Evolutionary conservation across 2,888 invertebrate genomes (phyloP), one percentile per base, ranked within the genome.

Genomic region (Lottia gigantea): DNA sequence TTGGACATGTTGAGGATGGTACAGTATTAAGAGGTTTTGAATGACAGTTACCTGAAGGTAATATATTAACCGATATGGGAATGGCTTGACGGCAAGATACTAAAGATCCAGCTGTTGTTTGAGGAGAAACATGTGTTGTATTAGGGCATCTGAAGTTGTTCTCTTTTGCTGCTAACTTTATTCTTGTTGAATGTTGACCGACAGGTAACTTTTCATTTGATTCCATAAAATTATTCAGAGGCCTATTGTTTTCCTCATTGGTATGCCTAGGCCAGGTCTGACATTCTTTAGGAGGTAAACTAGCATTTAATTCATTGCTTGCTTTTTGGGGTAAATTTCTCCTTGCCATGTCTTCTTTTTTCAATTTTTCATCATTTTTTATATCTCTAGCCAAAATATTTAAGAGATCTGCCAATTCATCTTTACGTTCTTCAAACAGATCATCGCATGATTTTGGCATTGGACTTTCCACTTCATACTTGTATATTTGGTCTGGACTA

Each of bases 371-470:
- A 23, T 55, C 55, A 40, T 40, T 40, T 14, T 23, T 55, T 23
- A 55, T 23, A 55, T 55, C 55, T 23, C 23, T 55, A 23, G 55
- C 55, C 55, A 55, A 19, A 55, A 55, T 23, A 55, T 55, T 23
- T 23, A 55, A 55, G 23, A 23, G 19, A 55, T 55, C 55, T 55
- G 19, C 23, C 15, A 55, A 55, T 23, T 23, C 23, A 55, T 55
- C 55, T 55, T 55, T 55, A 19, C 19, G 19, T 12, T 23, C 23
- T 55, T 55, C 55, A 55, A 23, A 19, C 14, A 23, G 12, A 19
- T 23, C 19, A 19, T 23, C 55, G 19, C 19, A 23, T 55, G 19
- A 19, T 55, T 19, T 23, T 23, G 55, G 55, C 23, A 23, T 19
- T 55, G 55, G 23, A 55, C 23, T 23, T 19, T 23, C 55, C 23